A percentile compares a stretch with the other conserved stretches of the same genome.
Evolutionary conservation across 2,797 vertebrate species (phyloP).

Genomic region (Hemitrygon akajei): DNA sequence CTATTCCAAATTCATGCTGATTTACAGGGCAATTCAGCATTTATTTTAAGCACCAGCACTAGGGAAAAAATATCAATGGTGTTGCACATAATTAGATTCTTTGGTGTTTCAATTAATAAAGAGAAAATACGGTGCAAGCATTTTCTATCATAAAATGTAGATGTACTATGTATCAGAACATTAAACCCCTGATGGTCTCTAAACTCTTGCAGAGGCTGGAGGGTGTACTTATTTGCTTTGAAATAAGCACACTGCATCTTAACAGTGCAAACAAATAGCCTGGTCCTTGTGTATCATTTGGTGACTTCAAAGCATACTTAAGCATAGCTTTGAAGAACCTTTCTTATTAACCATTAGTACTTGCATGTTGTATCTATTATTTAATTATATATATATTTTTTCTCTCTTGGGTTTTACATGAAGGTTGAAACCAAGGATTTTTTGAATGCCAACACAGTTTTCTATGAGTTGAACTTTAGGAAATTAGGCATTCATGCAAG

Average conservation of each 20-base stretch:
- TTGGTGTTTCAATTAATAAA: neutral
- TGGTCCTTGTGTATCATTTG: neutral
- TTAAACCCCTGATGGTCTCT: constrained; percentile 27
- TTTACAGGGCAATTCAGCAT: neutral
- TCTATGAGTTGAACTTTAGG: neutral
- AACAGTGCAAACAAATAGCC: neutral
- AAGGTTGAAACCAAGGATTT: neutral
- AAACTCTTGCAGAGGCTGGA: neutral
- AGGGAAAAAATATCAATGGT: neutral
- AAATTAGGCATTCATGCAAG: neutral
- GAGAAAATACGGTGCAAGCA: neutral
- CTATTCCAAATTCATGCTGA: neutral
- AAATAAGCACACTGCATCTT: no score
- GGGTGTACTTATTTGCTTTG: neutral
- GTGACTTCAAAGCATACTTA: neutral
- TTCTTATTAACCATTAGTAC: neutral
- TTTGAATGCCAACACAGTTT: neutral
- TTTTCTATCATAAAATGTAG: neutral
- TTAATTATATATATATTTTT: neutral
- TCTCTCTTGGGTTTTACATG: neutral
- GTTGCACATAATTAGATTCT: neutral
- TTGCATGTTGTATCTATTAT: no score
- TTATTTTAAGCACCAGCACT: neutral
- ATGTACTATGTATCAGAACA: neutral
- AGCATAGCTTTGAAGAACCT: neutral